phyloP scores from a whole-genome alignment of 2,113 vertebrate genomes.

The Macrotis lagotis region DNA sequence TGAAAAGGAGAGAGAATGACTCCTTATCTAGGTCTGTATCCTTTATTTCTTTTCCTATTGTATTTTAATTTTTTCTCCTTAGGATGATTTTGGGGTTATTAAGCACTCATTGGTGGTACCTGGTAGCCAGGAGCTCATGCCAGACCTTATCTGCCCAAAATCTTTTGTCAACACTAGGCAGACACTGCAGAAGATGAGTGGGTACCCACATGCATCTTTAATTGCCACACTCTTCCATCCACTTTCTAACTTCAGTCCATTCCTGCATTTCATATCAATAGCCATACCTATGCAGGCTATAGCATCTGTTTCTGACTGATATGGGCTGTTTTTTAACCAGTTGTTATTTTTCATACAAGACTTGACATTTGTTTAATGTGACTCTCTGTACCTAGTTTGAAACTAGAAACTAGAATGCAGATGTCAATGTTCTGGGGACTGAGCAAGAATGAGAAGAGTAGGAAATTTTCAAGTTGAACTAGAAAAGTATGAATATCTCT shows the following conservation, averaged over 20 bases:
- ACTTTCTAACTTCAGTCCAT: neutral
- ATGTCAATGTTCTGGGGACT: neutral
- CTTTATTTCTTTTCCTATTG: too few species aligned
- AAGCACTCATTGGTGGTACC: neutral
- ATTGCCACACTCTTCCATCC: too few species aligned
- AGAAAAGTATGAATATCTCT: neutral
- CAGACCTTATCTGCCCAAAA: neutral
- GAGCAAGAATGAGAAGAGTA: neutral
- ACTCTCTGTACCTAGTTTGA: neutral
- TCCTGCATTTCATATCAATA: neutral
- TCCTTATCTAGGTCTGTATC: too few species aligned
- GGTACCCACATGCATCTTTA: neutral
- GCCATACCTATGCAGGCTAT: neutral
- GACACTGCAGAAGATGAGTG: neutral
- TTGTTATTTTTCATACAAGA: neutral
- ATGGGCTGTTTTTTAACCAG: neutral
- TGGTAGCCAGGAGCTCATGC: neutral
- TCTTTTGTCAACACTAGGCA: neutral
- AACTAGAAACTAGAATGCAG: neutral
- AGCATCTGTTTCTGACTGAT: neutral
- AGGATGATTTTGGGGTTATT: too few species aligned
- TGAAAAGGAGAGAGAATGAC: too few species aligned
- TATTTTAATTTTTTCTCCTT: too few species aligned
- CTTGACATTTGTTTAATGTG: neutral
- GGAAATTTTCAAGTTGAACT: neutral